Evolutionary conservation across 1,140 invertebrate genomes (phyloP), one percentile per base, ranked within the genome.

Genomic region (Kradibia gibbosae): DNA sequence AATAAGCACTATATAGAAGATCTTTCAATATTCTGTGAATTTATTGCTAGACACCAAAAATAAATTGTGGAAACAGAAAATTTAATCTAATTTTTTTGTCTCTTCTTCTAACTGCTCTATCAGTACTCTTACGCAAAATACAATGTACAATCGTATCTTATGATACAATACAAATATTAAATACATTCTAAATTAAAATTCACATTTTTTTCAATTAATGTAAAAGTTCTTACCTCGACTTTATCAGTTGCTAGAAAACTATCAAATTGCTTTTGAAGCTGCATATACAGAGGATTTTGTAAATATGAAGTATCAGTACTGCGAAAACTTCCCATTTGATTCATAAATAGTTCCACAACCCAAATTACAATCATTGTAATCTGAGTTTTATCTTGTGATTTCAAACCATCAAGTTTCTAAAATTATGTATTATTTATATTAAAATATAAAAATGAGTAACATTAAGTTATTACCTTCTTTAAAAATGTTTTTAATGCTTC

Each of bases 291-390:
- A 3, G 87, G 25, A 90, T 84, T 90, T 81, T 83, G 86, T 83
- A 82, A 84, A 81, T 88, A 86, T 0, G 86, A 87, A 50, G 82
- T 88, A 34, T 88, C 87, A 73, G 92, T 90, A 62, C 94, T 93
- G 84, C 94, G 91, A 83, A 97, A 88, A 42, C 93, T 86, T 72
- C 96, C 95, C 86, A 99, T 93, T 91, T 98, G 95, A 84, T 96
- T 97, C 83, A 99, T 92, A 91, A 95, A 98, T 31, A 99, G 91
- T 89, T 99, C 98, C 10, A 98, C 94, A 67, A 99, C 93, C 98
- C 98, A 99, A 50, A 98, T 93, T 0, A 98, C 95, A 39, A 99
- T 93, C 94, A 98, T 97, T 0, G 97, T 98, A 60, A 96, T 95
- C 90, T 98, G 95, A 0, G 96, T 97, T 85, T 94, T 94, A 84